A percentile compares a stretch with the other conserved stretches of the same genome.
phyloP scores from a whole-genome alignment of 2,888 invertebrate genomes.

The Enchytraeus crypticus region DNA sequence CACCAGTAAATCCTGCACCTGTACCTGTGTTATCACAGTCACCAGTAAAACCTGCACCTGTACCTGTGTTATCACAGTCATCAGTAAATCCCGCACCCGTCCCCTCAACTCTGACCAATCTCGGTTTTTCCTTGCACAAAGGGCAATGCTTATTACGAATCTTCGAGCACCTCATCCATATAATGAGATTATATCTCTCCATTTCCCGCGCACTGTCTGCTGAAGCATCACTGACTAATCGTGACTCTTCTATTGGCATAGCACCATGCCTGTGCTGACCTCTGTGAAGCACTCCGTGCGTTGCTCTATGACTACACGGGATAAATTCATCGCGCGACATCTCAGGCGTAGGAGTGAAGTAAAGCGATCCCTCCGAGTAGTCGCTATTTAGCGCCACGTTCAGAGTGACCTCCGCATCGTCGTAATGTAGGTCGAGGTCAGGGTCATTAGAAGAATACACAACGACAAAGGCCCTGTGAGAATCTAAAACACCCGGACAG shows the following conservation, averaged over 20 bases:
- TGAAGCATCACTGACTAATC: no score
- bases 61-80: no score
- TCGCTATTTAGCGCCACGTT: conserved; percentile 47
- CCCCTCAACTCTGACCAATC: conserved; percentile 33
- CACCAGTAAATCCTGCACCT: no score
- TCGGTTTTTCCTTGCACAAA: conserved; percentile 47
- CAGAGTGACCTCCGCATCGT: conserved; percentile 50
- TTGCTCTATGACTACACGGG: conserved; percentile 32
- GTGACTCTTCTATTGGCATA: background rate
- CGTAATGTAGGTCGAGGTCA: conserved; percentile 48
- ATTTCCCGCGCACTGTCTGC: no score
- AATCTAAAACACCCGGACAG: background rate
- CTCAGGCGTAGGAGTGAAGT: conserved; percentile 45
- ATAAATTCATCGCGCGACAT: conserved; percentile 10
- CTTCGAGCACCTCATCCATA: conserved; percentile 49
- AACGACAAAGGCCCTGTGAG: background rate
- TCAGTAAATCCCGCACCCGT: conserved; percentile 44
- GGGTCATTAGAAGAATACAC: conserved; percentile 29
- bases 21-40: no score
- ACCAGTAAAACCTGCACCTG: no score
- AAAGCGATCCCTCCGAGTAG: conserved; percentile 46
- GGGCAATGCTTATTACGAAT: conserved; percentile 48
- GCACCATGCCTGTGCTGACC: conserved; percentile 40
- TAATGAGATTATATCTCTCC: conserved; percentile 34
- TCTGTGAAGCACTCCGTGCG: conserved; percentile 45